Evolutionary conservation across 2,797 vertebrate genomes (phyloP).

Genomic region (Gymnoscopelus microlampas): DNA sequence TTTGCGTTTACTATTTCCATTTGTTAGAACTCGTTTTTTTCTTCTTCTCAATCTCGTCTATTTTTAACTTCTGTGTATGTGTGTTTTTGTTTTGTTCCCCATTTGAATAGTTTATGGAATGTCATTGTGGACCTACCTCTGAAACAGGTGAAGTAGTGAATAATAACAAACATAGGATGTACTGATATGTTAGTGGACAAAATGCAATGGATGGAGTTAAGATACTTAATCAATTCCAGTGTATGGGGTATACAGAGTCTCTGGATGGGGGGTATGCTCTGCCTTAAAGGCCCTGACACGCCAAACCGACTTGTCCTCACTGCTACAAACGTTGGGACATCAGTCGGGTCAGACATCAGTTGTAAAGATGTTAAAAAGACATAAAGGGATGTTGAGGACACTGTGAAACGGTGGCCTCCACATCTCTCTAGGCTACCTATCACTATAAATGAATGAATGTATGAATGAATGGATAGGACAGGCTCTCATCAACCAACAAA

Average conservation of each 20-base stretch:
- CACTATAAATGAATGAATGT: conserved; percentile 7
- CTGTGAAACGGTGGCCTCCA: neutral
- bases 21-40: conserved; percentile 22
- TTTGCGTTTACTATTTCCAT: neutral
- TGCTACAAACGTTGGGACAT: no score
- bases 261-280: neutral
- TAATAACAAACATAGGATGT: conserved; percentile 10
- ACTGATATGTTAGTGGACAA: conserved; percentile 19
- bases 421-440: conserved; percentile 8
- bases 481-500: neutral
- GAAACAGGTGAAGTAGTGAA: conserved; percentile 50
- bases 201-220: conserved; percentile 25
- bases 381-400: neutral
- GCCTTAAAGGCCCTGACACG: neutral
- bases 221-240: conserved; percentile 34
- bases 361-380: neutral
- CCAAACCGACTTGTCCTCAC: no score
- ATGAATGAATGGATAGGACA: conserved; percentile 11
- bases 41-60: conserved; percentile 34
- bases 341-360: no score
- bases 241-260: conserved; percentile 7
- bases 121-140: conserved; percentile 58
- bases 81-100: conserved; percentile 19
- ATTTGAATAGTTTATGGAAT: conserved; percentile 21
- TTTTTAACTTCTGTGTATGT: neutral